These are phyloP conservation scores for Brachyopa scutellaris DNA, from an alignment of 2,888 invertebrate species.

Conservation along the genomic window DNA sequence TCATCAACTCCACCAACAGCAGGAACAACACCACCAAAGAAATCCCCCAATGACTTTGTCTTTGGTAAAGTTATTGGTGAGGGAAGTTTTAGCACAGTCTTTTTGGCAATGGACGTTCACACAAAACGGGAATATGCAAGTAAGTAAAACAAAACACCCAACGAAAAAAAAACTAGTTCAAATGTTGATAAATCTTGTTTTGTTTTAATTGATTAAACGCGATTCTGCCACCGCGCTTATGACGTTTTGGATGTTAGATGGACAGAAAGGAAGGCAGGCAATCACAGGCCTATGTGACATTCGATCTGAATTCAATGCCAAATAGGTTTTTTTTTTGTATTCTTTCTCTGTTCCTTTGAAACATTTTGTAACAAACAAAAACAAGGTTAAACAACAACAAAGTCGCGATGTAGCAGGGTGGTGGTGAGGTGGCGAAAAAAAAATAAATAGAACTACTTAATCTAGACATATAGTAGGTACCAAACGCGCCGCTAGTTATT, in stretches of 20 bases:
- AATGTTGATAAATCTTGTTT: conserved; percentile 8
- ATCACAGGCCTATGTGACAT: conserved; percentile 18
- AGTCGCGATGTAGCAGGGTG: too few species aligned
- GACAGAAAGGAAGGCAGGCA: neutral
- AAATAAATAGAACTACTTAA: conserved; percentile 1
- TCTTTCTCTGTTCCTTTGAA: neutral
- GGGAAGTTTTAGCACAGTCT: conserved; percentile 98
- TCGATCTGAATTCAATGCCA: conserved; percentile 20
- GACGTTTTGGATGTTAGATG: too few species aligned
- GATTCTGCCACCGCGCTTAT: too few species aligned
- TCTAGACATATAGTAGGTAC: conserved; percentile 1
- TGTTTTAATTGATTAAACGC: neutral
- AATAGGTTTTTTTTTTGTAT: neutral
- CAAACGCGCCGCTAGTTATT: neutral
- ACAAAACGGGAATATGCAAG: conserved; percentile 96
- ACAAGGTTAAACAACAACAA: conserved; percentile 27
- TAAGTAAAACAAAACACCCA: conserved; percentile 83
- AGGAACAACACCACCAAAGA: conserved; percentile 77
- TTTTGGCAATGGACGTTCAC: conserved; percentile 95
- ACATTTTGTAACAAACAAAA: neutral
- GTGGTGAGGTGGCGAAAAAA: neutral
- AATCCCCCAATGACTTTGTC: conserved; percentile 91
- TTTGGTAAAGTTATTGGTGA: conserved; percentile 98
- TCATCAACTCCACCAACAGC: conserved; percentile 70
- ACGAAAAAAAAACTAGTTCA: conserved; percentile 4